A percentile compares a stretch with the other conserved stretches of the same genome.
phyloP scores from a whole-genome alignment of 2,113 vertebrate species.

The Apeltes quadracus region DNA sequence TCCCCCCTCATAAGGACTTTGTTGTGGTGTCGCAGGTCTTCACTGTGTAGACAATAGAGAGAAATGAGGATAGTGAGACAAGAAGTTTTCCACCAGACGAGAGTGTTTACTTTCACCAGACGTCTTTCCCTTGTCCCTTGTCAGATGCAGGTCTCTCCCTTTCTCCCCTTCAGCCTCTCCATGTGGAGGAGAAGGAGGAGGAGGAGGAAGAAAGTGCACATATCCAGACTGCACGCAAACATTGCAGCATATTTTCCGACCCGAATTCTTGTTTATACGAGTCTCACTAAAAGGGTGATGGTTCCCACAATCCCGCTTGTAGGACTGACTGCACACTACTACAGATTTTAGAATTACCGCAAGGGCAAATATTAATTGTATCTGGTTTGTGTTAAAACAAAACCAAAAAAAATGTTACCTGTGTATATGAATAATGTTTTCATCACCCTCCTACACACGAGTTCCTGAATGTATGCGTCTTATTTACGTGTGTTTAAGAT shows the following conservation, averaged over 20 bases:
- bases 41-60: neutral
- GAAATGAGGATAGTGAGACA: conserved; percentile 21
- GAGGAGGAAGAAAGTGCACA: conserved; percentile 16
- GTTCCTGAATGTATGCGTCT: neutral
- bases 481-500: neutral
- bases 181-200: conserved; percentile 9
- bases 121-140: conserved; percentile 5
- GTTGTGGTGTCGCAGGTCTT: neutral
- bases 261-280: conserved; percentile 32
- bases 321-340: neutral
- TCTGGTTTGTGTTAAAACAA: neutral
- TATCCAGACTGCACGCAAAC: conserved; percentile 28
- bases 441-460: neutral
- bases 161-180: neutral
- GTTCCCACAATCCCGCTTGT: conserved; percentile 24
- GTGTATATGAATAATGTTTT: neutral
- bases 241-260: conserved; percentile 36
- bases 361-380: too few species aligned
- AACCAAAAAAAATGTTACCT: neutral
- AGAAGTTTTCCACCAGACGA: conserved; percentile 56
- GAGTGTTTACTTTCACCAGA: conserved; percentile 61
- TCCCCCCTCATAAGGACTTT: neutral
- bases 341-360: neutral
- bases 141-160: neutral
- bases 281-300: conserved; percentile 26